Conservation (phyloP, 2,888 invertebrate species). For the Noctua pronuba region DNA sequence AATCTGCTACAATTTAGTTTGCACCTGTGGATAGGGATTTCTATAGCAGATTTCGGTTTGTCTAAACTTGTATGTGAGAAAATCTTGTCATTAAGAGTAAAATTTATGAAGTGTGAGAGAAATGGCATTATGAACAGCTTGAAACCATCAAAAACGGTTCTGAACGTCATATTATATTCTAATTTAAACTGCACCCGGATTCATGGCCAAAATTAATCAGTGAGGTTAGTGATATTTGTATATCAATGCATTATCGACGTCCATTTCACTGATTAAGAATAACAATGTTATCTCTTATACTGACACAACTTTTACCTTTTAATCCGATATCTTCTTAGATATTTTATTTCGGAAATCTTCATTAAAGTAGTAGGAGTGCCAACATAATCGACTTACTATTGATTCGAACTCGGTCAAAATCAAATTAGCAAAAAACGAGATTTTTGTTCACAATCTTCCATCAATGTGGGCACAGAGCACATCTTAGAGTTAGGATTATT, state of each 20-base stretch:
- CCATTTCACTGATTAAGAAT: conserved; percentile 26
- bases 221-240: conserved; percentile 22
- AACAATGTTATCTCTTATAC: conserved; percentile 42
- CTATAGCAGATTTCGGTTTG: not conserved
- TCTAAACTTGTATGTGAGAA: not conserved
- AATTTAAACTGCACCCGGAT: not conserved
- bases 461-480: not conserved
- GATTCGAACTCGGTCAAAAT: not conserved
- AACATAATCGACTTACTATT: not conserved
- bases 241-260: conserved; percentile 42
- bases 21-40: not conserved
- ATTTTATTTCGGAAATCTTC: conserved; percentile 1
- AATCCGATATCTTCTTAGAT: conserved; percentile 15
- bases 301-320: conserved; percentile 52
- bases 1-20: conserved; percentile 7
- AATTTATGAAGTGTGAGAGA: too few relatives aligned
- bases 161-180: not conserved
- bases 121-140: not conserved
- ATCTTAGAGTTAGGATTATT: not conserved
- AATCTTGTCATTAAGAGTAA: not conserved
- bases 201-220: conserved; percentile 25
- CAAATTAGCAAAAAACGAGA: not conserved
- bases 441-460: not conserved
- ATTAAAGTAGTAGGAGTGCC: not conserved
- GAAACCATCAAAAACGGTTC: not conserved